Evolutionary conservation across 2,113 vertebrate genomes (phyloP).

Genomic region (Sebastes schlegelii): DNA sequence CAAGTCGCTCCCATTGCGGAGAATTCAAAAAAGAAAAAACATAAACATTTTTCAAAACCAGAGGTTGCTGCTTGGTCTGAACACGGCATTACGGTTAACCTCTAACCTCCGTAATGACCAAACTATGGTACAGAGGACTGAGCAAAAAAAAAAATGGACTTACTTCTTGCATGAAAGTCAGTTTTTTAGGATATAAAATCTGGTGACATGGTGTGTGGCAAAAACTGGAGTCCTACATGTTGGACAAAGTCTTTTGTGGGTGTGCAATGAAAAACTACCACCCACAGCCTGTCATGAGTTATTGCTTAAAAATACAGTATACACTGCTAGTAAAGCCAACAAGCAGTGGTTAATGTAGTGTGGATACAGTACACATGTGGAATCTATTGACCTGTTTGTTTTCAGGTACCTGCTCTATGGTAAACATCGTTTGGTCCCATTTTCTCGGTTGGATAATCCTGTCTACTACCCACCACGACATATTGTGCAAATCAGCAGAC

Average conservation of each 20-base stretch:
- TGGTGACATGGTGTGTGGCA: neutral
- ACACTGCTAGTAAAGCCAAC: neutral
- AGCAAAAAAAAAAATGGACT: too few species aligned
- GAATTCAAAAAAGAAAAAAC: too few species aligned
- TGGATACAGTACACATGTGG: neutral
- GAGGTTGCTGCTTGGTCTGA: too few species aligned
- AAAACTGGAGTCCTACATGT: neutral
- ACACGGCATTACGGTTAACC: too few species aligned
- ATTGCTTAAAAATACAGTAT: neutral
- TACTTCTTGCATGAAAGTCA: neutral
- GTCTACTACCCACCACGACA: neutral
- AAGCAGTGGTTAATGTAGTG: conserved; percentile 1
- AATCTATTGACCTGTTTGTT: neutral
- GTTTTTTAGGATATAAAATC: neutral
- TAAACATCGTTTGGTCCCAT: conserved; percentile 15
- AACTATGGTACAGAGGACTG: neutral
- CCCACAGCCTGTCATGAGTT: neutral
- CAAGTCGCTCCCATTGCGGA: too few species aligned
- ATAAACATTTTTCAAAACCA: too few species aligned
- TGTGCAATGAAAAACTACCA: neutral
- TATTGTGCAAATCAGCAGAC: conserved; percentile 17
- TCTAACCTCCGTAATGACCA: too few species aligned
- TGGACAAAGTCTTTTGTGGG: neutral
- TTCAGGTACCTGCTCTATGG: neutral
- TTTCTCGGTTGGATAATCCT: conserved; percentile 24